phyloP scores from a whole-genome alignment of 2,797 vertebrate species.

The Pangasius krempfi region DNA sequence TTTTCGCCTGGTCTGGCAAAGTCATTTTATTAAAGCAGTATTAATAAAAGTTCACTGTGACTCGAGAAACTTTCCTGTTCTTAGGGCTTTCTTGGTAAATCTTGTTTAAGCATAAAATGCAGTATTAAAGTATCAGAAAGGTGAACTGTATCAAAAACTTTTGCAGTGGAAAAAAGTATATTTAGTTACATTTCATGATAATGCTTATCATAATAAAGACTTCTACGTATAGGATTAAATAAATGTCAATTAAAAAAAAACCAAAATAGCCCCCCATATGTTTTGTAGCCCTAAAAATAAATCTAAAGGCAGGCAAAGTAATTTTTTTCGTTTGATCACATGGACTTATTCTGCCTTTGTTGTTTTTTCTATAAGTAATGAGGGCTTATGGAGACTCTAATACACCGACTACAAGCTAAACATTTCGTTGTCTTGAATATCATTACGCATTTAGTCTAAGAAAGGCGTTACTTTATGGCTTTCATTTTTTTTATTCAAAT shows the following conservation, averaged over 20 bases:
- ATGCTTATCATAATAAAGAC: neutral
- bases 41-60: neutral
- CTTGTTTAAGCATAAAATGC: neutral
- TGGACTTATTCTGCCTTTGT: neutral
- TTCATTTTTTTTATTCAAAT: neutral
- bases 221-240: neutral
- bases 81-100: neutral
- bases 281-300: neutral
- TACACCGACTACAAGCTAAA: neutral
- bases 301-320: neutral
- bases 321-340: neutral
- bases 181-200: neutral
- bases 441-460: neutral
- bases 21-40: neutral
- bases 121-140: neutral
- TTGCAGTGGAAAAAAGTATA: neutral
- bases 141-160: neutral
- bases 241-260: neutral
- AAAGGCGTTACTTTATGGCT: neutral
- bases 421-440: neutral
- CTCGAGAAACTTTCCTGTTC: neutral
- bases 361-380: neutral
- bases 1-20: neutral
- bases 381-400: neutral
- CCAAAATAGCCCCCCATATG: neutral